These are phyloP conservation scores for Ichneumoninae sp. DNA, from an alignment of 2,888 invertebrate species.

Conservation along the genomic window DNA sequence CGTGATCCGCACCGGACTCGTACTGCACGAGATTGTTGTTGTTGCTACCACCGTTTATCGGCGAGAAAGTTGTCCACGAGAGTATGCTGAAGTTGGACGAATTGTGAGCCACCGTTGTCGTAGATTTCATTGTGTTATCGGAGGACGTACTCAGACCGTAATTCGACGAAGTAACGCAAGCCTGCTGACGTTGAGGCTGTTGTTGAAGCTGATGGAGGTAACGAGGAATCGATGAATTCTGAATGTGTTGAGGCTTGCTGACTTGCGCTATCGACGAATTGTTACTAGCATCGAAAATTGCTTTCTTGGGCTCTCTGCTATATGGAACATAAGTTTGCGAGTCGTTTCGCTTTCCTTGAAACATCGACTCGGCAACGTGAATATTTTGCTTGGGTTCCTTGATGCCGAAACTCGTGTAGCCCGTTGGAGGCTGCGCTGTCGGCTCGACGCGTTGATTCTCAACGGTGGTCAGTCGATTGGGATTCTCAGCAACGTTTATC, in stretches of 20 bases:
- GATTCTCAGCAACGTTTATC: constrained; percentile 29
- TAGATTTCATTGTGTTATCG: constrained; percentile 75
- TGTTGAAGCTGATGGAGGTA: constrained; percentile 63
- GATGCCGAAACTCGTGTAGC: constrained; percentile 48
- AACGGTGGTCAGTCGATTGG: constrained; percentile 29
- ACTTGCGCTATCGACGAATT: constrained; percentile 64
- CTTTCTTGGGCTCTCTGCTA: constrained; percentile 74
- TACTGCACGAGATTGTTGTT: constrained; percentile 74
- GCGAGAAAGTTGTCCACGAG: constrained; percentile 83
- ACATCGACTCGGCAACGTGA: constrained; percentile 67
- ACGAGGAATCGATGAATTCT: constrained; percentile 66
- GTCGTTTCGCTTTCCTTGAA: constrained; percentile 75
- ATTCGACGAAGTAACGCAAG: constrained; percentile 76
- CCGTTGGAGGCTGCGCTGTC: constrained; percentile 16
- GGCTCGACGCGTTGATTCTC: constrained; percentile 53
- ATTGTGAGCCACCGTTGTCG: constrained; percentile 81
- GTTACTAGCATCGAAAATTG: constrained; percentile 56
- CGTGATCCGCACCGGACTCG: constrained; percentile 70
- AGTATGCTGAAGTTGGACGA: constrained; percentile 83
- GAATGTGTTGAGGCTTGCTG: constrained; percentile 65
- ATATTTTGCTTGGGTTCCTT: constrained; percentile 56
- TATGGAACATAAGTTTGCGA: constrained; percentile 74
- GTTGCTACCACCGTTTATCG: constrained; percentile 70
- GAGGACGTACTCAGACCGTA: constrained; percentile 77
- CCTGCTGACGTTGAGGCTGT: constrained; percentile 70